Conservation (phyloP, 1,140 invertebrate genomes). For the Tetranychus cinnabarinus region DNA sequence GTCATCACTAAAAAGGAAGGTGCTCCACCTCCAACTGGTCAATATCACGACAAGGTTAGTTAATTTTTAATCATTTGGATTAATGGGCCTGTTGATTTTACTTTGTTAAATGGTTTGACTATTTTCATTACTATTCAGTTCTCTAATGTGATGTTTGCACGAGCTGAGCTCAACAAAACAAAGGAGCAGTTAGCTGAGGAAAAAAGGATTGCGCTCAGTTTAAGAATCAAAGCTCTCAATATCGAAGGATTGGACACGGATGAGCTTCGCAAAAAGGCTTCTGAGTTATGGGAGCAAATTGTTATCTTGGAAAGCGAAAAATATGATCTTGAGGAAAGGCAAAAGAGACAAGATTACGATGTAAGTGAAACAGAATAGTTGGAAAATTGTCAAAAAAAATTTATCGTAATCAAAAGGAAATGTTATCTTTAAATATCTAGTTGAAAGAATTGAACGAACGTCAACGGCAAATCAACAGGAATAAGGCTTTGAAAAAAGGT, state of each 20-base stretch:
- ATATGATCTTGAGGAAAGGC: conserved; percentile 95
- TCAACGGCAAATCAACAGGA: conserved; percentile 23
- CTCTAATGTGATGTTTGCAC: conserved; percentile 58
- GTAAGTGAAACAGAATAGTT: conserved; percentile 33
- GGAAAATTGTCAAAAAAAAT: not conserved
- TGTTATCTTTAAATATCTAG: conserved; percentile 12
- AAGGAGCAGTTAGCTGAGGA: conserved; percentile 97
- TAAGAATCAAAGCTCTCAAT: conserved; percentile 76
- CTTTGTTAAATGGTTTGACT: too few species aligned
- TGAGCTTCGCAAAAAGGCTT: conserved; percentile 64
- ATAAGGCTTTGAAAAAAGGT: conserved; percentile 22
- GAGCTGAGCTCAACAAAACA: conserved; percentile 58
- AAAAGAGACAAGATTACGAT: conserved; percentile 98
- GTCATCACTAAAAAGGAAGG: conserved; percentile 44
- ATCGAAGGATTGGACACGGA: conserved; percentile 45
- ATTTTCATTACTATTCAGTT: conserved; percentile 16
- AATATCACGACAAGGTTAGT: too few species aligned
- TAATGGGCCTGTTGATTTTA: too few species aligned
- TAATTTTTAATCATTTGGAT: too few species aligned
- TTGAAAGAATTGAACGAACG: conserved; percentile 24
- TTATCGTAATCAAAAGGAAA: not conserved
- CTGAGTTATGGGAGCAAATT: conserved; percentile 81
- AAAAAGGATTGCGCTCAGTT: conserved; percentile 85
- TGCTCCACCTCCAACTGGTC: not conserved
- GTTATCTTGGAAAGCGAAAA: conserved; percentile 93